Evolutionary conservation across 1,140 invertebrate species (phyloP).

Genomic region (Eurosta solidaginis): DNA sequence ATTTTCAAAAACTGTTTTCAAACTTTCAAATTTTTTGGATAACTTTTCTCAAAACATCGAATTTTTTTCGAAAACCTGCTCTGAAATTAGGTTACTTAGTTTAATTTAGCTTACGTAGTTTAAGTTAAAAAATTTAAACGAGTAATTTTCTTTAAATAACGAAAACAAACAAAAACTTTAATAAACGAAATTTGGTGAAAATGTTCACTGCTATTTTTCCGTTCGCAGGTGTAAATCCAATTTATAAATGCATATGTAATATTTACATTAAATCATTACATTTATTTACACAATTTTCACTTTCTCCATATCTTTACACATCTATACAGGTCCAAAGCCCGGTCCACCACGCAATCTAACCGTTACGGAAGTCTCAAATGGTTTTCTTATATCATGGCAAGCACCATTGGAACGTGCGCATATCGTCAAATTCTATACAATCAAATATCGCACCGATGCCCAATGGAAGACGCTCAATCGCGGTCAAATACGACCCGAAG

Average conservation of each 20-base stretch:
- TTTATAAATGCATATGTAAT: not conserved
- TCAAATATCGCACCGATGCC: slow-evolving; percentile 87
- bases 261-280: not conserved
- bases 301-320: not conserved
- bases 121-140: no score
- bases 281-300: not conserved
- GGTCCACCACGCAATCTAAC: slow-evolving; percentile 85
- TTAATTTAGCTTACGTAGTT: no score
- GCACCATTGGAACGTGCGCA: slow-evolving; percentile 77
- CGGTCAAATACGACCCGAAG: slow-evolving; percentile 83
- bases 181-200: no score
- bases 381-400: slow-evolving; percentile 87
- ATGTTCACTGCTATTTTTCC: no score
- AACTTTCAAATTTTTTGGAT: no score
- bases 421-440: slow-evolving; percentile 86
- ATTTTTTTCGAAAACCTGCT: no score
- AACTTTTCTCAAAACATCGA: no score
- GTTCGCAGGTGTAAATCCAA: no score
- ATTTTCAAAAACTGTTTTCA: no score
- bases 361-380: slow-evolving; percentile 82
- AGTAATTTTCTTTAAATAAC: no score
- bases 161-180: no score
- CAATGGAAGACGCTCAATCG: slow-evolving; percentile 86
- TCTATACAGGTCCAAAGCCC: slow-evolving; percentile 84
- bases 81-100: no score